Evolutionary conservation across 2,888 invertebrate species (phyloP).

Genomic region (Anaspis maculata): DNA sequence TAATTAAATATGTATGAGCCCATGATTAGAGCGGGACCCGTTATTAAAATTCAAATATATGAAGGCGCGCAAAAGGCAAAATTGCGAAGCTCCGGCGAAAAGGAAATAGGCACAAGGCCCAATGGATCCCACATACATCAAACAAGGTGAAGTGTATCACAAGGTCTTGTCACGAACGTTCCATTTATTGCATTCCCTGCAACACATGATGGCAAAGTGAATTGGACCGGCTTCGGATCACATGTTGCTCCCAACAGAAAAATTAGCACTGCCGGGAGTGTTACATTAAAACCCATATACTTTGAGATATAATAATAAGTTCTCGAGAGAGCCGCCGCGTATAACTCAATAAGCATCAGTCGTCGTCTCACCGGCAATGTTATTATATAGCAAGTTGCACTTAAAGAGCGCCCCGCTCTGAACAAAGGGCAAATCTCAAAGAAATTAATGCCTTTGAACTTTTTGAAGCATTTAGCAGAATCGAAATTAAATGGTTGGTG

Average conservation of each 20-base stretch:
- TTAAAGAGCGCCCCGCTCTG: constrained; percentile 10
- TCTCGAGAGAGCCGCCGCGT: constrained; percentile 5
- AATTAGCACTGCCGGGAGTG: background rate
- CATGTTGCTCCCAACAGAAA: background rate
- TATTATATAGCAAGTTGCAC: constrained; percentile 15
- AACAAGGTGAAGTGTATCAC: constrained; percentile 4
- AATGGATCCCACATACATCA: constrained; percentile 8
- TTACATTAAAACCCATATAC: background rate
- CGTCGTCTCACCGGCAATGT: constrained; percentile 11
- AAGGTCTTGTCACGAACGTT: constrained; percentile 11
- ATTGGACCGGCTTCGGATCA: constrained; percentile 1
- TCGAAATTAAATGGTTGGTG: constrained; percentile 15
- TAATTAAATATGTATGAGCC: no score
- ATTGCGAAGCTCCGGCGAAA: no score
- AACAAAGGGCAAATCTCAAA: constrained; percentile 13
- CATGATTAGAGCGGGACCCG: no score
- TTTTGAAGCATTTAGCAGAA: constrained; percentile 14
- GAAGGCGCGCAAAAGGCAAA: no score
- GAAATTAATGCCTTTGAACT: constrained; percentile 16
- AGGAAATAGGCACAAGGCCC: constrained; percentile 5
- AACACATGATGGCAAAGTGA: constrained; percentile 5
- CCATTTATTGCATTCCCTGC: constrained; percentile 11
- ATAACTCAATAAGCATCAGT: constrained; percentile 12
- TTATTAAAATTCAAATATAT: no score
- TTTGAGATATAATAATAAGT: background rate